Base-by-base conservation (phyloP, 1,140 invertebrate species). In the Nautilus pompilius region DNA sequence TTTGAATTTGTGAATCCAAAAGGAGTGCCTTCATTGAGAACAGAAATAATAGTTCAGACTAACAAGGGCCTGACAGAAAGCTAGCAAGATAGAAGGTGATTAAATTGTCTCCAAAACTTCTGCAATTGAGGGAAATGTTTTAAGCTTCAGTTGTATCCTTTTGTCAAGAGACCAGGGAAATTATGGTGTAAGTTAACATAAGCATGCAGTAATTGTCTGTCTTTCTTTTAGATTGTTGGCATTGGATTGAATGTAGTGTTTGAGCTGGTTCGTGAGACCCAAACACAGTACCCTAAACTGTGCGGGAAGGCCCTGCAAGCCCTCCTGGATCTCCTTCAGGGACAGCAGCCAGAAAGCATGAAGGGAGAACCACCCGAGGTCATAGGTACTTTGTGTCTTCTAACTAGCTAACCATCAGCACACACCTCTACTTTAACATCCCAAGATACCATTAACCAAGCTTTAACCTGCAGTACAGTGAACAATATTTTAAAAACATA, bases 241-340 rank as follows among this genome's bases (percentile, higher is more conserved):
- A 89, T 97, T 67, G 95, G 95, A 3, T 83, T 98, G 62, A 88
- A 89, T 75, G 92, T 92, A 63, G 91, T 97, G 5, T 96, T 97
- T 84, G 90, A 95, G 71, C 84, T 98, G 24, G 92, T 98, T 65
- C 87, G 89, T 72, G 93, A 96, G 78, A 93, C 93, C 63, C 85
- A 91, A 59, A 85, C 86, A 59, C 86, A 88, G 15, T 91, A 96
- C 83, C 90, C 93, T 28, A 82, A 84, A 45, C 86, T 98, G 58
- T 97, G 95, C 85, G 90, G 90, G 41, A 90, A 91, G 82, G 91
- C 93, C 32, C 82, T 98, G 10, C 86, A 87, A 71, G 93, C 95
- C 22, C 84, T 98, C 65, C 84, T 97, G 51, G 92, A 97, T 84
- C 89, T 96, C 62, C 84, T 98, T 57, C 93, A 97, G 84, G 93